These are phyloP conservation scores for Drosophila dives DNA, from an alignment of 2,888 invertebrate species.

Conservation along the genomic window DNA sequence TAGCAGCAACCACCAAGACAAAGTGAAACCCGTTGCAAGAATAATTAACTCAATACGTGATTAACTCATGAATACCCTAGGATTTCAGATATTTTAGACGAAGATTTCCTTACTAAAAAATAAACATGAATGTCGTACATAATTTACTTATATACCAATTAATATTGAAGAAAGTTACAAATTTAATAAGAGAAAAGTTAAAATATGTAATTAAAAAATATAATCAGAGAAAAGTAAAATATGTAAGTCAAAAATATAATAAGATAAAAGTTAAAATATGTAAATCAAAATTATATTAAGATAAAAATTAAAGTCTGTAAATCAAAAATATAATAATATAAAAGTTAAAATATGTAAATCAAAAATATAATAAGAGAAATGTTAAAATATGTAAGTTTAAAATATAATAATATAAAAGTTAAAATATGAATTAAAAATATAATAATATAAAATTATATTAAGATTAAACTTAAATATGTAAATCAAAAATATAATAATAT, in stretches of 20 bases:
- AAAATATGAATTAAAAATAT: too few species aligned
- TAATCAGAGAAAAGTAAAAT: too few species aligned
- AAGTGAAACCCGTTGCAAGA: conserved; percentile 12
- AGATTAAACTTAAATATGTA: background rate
- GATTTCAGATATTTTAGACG: background rate
- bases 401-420: background rate
- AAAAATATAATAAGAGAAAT: too few species aligned
- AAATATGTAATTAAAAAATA: too few species aligned
- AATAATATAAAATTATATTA: too few species aligned
- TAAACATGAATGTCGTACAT: background rate
- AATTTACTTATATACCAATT: background rate
- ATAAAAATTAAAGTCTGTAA: background rate
- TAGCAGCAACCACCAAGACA: conserved; percentile 45
- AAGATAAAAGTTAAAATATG: background rate
- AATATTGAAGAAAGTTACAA: background rate
- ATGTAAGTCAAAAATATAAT: background rate
- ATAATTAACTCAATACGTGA: background rate
- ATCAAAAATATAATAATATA: too few species aligned
- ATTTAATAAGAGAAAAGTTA: background rate
- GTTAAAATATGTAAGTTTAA: too few species aligned
- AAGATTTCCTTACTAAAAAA: background rate
- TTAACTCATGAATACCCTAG: conserved; percentile 24
- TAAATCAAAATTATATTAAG: too few species aligned
- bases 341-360: too few species aligned
- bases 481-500: too few species aligned